Conservation (phyloP, 2,888 invertebrate genomes). For the Ischnus inquisitorius region DNA sequence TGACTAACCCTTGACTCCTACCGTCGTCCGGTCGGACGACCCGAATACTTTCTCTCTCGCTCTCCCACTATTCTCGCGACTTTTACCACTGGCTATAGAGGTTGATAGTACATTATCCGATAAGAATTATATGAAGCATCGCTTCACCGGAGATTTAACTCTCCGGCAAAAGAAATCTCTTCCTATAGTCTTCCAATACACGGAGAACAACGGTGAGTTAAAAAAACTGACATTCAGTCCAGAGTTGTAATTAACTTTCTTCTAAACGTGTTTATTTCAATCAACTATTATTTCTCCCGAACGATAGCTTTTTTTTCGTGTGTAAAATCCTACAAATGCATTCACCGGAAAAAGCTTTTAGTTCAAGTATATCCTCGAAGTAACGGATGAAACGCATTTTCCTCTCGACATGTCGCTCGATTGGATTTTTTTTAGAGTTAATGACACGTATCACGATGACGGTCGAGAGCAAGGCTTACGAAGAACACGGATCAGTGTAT, state of each 20-base stretch:
- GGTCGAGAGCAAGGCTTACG: conserved; percentile 33
- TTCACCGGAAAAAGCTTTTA: background rate
- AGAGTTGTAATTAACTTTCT: no score
- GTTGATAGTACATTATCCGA: conserved; percentile 67
- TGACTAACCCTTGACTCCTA: conserved; percentile 83
- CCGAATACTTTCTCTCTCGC: conserved; percentile 71
- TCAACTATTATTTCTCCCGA: background rate
- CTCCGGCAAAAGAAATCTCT: conserved; percentile 6
- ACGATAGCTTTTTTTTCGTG: conserved; percentile 1
- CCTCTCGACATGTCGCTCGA: conserved; percentile 11
- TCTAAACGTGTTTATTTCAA: no score
- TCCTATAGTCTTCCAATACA: background rate
- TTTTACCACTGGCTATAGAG: conserved; percentile 2
- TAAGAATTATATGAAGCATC: conserved; percentile 69
- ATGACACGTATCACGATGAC: conserved; percentile 67
- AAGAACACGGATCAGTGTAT: conserved; percentile 17
- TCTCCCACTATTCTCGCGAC: conserved; percentile 45
- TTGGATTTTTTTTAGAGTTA: conserved; percentile 55
- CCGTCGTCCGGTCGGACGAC: conserved; percentile 75
- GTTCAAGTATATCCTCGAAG: background rate
- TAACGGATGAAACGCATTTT: background rate
- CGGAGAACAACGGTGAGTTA: background rate
- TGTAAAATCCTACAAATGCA: conserved; percentile 5
- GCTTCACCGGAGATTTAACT: conserved; percentile 32
- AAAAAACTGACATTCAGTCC: no score